Percentiles rank a stretch among this genome's conserved stretches.
Conservation (phyloP, 2,888 invertebrate species). For the Tetranychus truncatus region DNA sequence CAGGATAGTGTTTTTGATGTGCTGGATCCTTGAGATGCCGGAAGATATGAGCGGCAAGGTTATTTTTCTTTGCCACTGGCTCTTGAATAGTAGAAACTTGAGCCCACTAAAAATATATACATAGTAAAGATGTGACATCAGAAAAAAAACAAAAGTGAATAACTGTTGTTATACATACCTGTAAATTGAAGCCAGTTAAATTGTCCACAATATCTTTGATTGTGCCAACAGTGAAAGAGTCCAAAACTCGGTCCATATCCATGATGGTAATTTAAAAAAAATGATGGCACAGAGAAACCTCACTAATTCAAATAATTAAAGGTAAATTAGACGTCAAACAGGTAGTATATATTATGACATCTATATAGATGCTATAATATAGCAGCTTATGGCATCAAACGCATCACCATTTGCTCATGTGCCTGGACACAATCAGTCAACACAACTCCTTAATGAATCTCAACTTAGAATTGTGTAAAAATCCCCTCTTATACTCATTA, state of each 20-base stretch:
- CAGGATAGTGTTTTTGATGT: conserved; percentile 36
- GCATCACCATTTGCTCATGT: too few species aligned
- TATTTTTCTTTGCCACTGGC: conserved; percentile 36
- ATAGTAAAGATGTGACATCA: not conserved
- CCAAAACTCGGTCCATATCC: conserved; percentile 2
- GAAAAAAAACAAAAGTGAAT: conserved; percentile 26
- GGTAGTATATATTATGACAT: too few species aligned
- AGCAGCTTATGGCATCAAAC: too few species aligned
- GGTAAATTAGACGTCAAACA: not conserved
- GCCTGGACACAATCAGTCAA: too few species aligned
- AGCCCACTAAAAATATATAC: conserved; percentile 35
- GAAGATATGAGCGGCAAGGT: conserved; percentile 36
- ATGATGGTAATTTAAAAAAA: not conserved
- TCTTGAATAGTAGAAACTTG: conserved; percentile 45
- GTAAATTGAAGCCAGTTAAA: conserved; percentile 33
- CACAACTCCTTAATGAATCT: too few species aligned
- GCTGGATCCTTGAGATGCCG: conserved; percentile 29
- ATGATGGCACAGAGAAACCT: not conserved
- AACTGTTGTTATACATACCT: conserved; percentile 31
- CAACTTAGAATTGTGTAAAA: too few species aligned
- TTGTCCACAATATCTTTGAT: conserved; percentile 27
- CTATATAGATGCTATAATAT: too few species aligned
- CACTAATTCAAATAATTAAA: not conserved
- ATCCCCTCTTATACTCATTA: too few species aligned
- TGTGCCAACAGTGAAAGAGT: not conserved